Evolutionary conservation across 2,888 invertebrate genomes (phyloP).

Genomic region (Chromoteleia sp.): DNA sequence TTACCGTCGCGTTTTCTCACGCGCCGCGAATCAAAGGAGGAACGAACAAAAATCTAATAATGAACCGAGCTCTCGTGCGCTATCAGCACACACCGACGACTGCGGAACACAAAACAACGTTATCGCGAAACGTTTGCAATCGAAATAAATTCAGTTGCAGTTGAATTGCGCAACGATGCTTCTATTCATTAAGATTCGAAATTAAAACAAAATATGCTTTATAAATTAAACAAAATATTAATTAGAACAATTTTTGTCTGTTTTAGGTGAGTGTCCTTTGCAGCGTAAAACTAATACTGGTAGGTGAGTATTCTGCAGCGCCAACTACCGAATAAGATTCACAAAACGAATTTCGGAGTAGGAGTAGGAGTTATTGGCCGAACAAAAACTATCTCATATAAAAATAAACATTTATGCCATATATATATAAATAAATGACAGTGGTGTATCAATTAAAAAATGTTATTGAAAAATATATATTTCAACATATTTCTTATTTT

Average conservation of each 20-base stretch:
- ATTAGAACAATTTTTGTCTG: conserved; percentile 19
- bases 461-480: no score
- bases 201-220: no score
- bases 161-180: conserved; percentile 6
- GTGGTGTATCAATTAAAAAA: no score
- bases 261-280: conserved; percentile 53
- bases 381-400: conserved; percentile 30
- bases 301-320: conserved; percentile 18
- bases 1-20: conserved; percentile 67
- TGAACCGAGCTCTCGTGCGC: conserved; percentile 38
- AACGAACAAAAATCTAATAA: conserved; percentile 59
- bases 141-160: conserved; percentile 45
- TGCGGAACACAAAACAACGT: conserved; percentile 44
- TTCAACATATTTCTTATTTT: no score
- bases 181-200: no score
- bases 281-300: not conserved
- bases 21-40: conserved; percentile 53
- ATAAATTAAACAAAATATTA: no score
- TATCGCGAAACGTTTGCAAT: conserved; percentile 33
- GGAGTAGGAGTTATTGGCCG: conserved; percentile 27
- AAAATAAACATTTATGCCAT: no score
- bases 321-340: not conserved
- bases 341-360: not conserved
- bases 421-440: no score
- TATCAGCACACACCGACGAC: conserved; percentile 32